Conservation (phyloP, 2,888 invertebrate genomes). For the Cheilosia variabilis region DNA sequence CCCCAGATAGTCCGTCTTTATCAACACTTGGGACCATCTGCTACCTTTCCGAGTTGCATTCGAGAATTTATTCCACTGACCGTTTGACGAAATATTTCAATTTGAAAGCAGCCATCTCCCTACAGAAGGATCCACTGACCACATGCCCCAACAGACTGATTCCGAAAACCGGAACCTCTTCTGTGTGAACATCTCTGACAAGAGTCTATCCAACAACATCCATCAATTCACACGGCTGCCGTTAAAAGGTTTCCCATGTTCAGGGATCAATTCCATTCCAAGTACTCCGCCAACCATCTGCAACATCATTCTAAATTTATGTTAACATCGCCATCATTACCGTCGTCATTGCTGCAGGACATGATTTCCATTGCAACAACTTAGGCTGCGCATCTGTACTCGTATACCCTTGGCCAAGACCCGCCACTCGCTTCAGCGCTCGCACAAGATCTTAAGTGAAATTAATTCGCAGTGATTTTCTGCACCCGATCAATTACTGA, state of each 20-base stretch:
- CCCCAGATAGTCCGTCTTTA: too few relatives aligned
- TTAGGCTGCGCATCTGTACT: neutral
- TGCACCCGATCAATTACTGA: conserved; percentile 74
- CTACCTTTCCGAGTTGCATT: too few relatives aligned
- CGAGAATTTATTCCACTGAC: too few relatives aligned
- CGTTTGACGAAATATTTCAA: too few relatives aligned
- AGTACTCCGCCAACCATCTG: neutral
- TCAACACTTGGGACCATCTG: too few relatives aligned
- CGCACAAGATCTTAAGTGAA: conserved; percentile 67
- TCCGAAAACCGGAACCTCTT: too few relatives aligned
- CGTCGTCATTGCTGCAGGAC: conserved; percentile 46
- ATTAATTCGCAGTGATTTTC: conserved; percentile 74
- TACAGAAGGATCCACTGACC: too few relatives aligned
- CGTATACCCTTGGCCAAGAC: conserved; percentile 24
- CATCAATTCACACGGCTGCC: conserved; percentile 22
- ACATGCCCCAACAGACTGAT: too few relatives aligned
- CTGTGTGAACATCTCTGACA: too few relatives aligned
- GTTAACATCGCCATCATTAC: conserved; percentile 62
- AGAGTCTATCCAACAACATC: neutral
- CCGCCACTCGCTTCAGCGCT: conserved; percentile 5
- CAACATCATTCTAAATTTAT: conserved; percentile 63
- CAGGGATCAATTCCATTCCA: conserved; percentile 16
- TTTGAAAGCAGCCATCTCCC: too few relatives aligned
- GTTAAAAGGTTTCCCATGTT: conserved; percentile 65
- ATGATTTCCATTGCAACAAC: conserved; percentile 54